Percentiles rank a stretch among this genome's conserved stretches.
Conservation (phyloP, 2,113 vertebrate species). For the Rattus rattus region DNA sequence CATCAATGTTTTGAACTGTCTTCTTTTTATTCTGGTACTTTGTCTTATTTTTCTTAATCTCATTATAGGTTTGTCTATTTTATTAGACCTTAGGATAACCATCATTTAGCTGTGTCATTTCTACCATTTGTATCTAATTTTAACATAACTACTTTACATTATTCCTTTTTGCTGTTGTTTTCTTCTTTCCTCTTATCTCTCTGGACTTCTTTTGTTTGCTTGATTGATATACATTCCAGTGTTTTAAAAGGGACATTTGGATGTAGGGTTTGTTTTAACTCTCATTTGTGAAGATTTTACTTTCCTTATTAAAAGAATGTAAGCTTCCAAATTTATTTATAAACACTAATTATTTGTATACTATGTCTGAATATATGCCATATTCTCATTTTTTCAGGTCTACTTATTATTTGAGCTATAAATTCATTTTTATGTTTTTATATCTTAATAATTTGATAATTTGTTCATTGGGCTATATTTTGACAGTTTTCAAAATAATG, state of each 20-base stretch:
- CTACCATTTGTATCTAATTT: background rate
- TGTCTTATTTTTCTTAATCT: background rate
- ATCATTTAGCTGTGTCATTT: background rate
- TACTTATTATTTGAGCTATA: background rate
- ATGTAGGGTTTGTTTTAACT: background rate
- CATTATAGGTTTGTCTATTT: background rate
- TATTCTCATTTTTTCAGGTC: slow-evolving; percentile 1
- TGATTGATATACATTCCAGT: background rate
- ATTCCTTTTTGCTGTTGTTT: background rate
- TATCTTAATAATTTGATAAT: background rate
- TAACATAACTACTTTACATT: background rate
- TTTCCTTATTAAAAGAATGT: background rate
- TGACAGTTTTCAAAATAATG: background rate
- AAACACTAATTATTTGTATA: background rate
- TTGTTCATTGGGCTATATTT: background rate
- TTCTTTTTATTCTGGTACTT: background rate
- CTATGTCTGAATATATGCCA: background rate
- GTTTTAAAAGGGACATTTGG: background rate
- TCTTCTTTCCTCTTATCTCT: background rate
- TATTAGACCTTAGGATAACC: background rate
- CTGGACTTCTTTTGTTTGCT: background rate
- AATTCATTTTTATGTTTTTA: background rate
- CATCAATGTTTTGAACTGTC: background rate
- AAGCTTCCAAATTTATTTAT: background rate
- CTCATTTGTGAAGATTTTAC: background rate